phyloP scores from a whole-genome alignment of 2,797 vertebrate genomes.

The Huso huso region DNA sequence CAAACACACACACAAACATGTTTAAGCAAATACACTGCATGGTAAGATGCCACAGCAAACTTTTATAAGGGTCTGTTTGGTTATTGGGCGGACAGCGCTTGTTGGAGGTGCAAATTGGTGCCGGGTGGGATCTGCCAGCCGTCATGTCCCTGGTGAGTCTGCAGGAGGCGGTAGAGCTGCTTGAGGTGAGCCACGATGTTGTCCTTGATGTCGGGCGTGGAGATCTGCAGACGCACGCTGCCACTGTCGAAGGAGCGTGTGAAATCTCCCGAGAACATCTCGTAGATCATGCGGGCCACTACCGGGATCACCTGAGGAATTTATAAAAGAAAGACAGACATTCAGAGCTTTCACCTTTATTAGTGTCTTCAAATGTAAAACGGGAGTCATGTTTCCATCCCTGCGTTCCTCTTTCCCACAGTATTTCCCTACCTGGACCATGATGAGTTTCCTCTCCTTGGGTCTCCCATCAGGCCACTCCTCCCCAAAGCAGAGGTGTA shows the following conservation, averaged over 20 bases:
- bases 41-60: neutral
- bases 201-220: conserved; percentile 93
- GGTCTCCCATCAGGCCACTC: conserved; percentile 94
- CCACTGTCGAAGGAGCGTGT: conserved; percentile 90
- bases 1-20: neutral
- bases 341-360: no score
- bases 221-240: conserved; percentile 93
- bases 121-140: conserved; percentile 66
- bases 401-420: neutral
- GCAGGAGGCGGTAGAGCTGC: conserved; percentile 87
- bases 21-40: neutral
- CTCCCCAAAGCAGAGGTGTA: conserved; percentile 90
- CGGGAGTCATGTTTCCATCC: no score
- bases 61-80: neutral
- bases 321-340: neutral
- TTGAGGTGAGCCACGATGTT: conserved; percentile 95
- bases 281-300: conserved; percentile 90
- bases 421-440: conserved; percentile 76
- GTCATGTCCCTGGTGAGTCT: conserved; percentile 80
- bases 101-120: conserved; percentile 58
- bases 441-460: conserved; percentile 87
- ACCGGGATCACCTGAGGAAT: conserved; percentile 78
- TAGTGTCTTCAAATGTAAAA: no score
- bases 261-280: conserved; percentile 92
- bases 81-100: conserved; percentile 71